These are phyloP conservation scores for Galaxias olidus DNA, from an alignment of 2,797 vertebrate species.

Conservation along the genomic window DNA sequence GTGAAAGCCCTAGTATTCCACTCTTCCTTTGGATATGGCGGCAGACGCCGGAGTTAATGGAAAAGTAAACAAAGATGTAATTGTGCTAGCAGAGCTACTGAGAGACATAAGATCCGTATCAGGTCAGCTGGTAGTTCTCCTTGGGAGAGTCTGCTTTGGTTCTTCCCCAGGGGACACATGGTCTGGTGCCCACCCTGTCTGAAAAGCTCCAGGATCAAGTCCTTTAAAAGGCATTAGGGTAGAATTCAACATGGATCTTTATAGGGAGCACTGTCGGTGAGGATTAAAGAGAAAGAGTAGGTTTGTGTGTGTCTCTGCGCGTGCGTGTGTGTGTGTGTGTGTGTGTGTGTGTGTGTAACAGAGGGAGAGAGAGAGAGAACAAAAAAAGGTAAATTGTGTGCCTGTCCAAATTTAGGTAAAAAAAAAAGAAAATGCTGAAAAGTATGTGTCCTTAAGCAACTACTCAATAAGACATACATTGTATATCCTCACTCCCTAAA, in stretches of 20 bases:
- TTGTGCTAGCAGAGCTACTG: conserved; percentile 34
- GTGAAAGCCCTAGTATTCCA: neutral
- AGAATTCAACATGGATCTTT: too few species aligned
- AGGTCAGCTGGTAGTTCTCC: conserved; percentile 42
- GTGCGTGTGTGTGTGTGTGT: conserved; percentile 6
- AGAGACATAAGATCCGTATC: conserved; percentile 52
- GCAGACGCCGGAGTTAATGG: conserved; percentile 39
- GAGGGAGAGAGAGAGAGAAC: too few species aligned
- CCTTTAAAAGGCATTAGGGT: too few species aligned
- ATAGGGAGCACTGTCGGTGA: neutral
- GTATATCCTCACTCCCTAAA: too few species aligned
- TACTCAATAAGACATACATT: too few species aligned
- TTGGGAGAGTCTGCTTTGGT: conserved; percentile 29
- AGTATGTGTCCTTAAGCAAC: too few species aligned
- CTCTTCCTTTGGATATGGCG: conserved; percentile 5
- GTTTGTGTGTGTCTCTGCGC: neutral
- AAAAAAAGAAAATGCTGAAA: too few species aligned
- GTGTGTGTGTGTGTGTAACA: neutral
- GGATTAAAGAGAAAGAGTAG: neutral
- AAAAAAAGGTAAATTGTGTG: too few species aligned
- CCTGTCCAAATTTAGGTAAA: too few species aligned
- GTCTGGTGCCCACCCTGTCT: conserved; percentile 9
- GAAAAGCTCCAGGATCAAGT: too few species aligned
- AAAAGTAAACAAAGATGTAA: conserved; percentile 52
- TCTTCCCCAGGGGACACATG: conserved; percentile 37